Evolutionary conservation across 1,140 invertebrate genomes (phyloP), one percentile per base, ranked within the genome.

Genomic region (Drosophila rufa): DNA sequence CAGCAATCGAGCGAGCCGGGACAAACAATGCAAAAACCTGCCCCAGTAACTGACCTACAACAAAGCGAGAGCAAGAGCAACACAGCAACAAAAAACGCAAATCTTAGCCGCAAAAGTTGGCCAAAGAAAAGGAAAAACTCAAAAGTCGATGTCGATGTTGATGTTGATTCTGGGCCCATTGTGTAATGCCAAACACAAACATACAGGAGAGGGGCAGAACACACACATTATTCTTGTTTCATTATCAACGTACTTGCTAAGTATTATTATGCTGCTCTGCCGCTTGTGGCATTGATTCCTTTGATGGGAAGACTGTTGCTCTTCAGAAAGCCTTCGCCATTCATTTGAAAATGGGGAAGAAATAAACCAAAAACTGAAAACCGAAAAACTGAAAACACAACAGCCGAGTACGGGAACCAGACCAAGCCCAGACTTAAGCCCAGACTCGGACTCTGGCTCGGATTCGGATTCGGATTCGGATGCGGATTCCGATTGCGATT

Each of bases 11-110:
- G 51, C 47, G 38, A 60, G 22, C 51, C 30, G 25, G 38, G n/a
- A 11, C 48, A 42, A 75, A 43, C 66, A 70, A 64, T 70, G 73
- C 47, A 58, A 79, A 83, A 86, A 86, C 76, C 83, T 74, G 83
- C 70, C 62, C 60, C 67, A 80, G 69, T 71, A 80, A 84, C 84
- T 89, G 84, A 89, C 84, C 84, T 89, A 84, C 65, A 68, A 43
- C 82, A 81, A 84, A 53, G 36, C 43, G 46, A 55, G 65, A 55
- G 61, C 74, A 67, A 81, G 56, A 78, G 66, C 75, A 79, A 73
- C 50, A 66, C 43, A 3, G 43, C 9, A 30, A 6, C 25, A 25
- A 22, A 62, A 40, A 80, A 73, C 46, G 74, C 80, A 79, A 77
- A 82, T 78, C 67, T 80, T 75, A 61, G 55, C 78, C 70, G 60